Evolutionary conservation across 1,140 invertebrate genomes (phyloP).

Genomic region (Trichogramma pretiosum): DNA sequence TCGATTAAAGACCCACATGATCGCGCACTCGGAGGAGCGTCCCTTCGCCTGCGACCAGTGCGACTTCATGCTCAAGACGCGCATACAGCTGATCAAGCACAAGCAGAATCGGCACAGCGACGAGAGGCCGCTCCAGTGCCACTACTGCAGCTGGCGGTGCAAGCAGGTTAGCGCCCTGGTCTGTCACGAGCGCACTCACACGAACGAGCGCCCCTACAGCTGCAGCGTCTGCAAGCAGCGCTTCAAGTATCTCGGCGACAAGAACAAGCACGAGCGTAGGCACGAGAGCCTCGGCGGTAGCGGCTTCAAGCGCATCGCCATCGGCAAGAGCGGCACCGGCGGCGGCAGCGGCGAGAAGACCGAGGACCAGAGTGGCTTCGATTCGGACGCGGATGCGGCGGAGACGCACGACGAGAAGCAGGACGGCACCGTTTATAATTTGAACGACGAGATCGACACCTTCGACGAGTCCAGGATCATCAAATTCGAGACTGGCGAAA

Average conservation of each 20-base stretch:
- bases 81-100: conserved; percentile 43
- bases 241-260: conserved; percentile 83
- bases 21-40: conserved; percentile 42
- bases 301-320: conserved; percentile 40
- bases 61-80: conserved; percentile 43
- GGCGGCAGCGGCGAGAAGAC: background rate
- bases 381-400: background rate
- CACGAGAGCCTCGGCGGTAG: conserved; percentile 40
- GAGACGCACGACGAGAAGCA: background rate
- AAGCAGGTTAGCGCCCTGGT: conserved; percentile 44
- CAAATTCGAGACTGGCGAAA: conserved; percentile 27
- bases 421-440: background rate
- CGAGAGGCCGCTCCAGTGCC: conserved; percentile 38
- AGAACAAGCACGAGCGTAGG: conserved; percentile 42
- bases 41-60: conserved; percentile 40
- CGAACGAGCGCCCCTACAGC: conserved; percentile 92
- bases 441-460: background rate
- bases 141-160: conserved; percentile 39
- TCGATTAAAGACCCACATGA: conserved; percentile 42
- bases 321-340: conserved; percentile 23
- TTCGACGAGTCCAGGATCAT: conserved; percentile 3
- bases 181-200: conserved; percentile 89
- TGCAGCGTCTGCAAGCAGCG: conserved; percentile 96
- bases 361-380: background rate
- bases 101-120: conserved; percentile 43